Percentiles rank a stretch among this genome's conserved stretches.
Evolutionary conservation across 1,140 invertebrate genomes (phyloP).

Genomic region (Drosophila mauritiana): DNA sequence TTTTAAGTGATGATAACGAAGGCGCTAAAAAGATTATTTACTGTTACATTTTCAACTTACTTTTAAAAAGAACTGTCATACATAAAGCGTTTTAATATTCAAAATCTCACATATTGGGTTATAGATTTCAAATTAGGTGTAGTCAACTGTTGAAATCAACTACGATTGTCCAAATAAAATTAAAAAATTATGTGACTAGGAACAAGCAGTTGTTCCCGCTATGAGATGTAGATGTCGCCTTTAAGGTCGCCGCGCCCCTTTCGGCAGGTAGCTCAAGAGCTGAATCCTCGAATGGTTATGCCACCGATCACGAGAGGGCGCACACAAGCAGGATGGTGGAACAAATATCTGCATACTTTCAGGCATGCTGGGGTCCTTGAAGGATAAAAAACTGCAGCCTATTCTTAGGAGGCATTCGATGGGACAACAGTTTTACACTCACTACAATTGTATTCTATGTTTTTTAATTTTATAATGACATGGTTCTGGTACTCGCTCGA

Average conservation of each 20-base stretch:
- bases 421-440: not conserved
- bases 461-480: no score
- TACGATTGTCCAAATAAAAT: no score
- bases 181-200: no score
- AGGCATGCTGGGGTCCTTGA: not conserved
- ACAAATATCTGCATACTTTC: not conserved
- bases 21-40: conserved; percentile 1
- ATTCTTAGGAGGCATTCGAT: not conserved
- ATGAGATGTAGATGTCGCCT: not conserved
- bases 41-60: not conserved
- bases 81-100: no score
- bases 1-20: conserved; percentile 5
- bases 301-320: not conserved
- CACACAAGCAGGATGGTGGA: no score
- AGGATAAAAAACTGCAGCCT: not conserved
- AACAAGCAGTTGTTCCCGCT: no score
- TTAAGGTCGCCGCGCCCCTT: not conserved
- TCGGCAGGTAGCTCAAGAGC: not conserved
- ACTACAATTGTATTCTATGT: not conserved
- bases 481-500: not conserved
- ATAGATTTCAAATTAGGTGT: no score
- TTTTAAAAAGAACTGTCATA: not conserved
- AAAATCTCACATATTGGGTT: no score
- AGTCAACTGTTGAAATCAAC: no score
- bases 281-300: not conserved